These are phyloP conservation scores for Bugulina stolonifera DNA, from an alignment of 2,888 invertebrate genomes.

Conservation along the genomic window DNA sequence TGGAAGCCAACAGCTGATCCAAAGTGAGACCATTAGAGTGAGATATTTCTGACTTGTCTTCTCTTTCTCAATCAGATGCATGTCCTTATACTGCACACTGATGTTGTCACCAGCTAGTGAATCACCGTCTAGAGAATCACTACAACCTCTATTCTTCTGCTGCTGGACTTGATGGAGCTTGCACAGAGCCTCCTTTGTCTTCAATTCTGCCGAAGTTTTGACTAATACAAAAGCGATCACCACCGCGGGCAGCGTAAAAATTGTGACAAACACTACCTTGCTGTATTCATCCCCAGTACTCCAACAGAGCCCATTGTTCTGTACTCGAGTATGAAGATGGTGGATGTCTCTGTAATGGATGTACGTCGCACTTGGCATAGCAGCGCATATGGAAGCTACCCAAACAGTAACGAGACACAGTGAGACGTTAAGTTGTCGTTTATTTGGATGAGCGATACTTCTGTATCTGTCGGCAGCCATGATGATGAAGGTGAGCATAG, in stretches of 20 bases:
- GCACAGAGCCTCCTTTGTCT: conserved; percentile 34
- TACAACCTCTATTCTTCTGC: background rate
- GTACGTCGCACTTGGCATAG: conserved; percentile 68
- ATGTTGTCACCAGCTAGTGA: background rate
- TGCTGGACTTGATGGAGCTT: background rate
- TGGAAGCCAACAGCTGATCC: conserved; percentile 65
- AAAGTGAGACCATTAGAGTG: conserved; percentile 63
- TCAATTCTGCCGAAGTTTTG: conserved; percentile 62
- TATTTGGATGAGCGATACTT: conserved; percentile 62
- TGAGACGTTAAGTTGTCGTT: conserved; percentile 62
- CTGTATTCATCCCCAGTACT: conserved; percentile 42
- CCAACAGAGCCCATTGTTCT: conserved; percentile 46
- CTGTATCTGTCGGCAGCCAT: conserved; percentile 67
- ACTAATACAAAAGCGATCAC: conserved; percentile 64
- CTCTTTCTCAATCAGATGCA: conserved; percentile 55
- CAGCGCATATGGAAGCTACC: conserved; percentile 66
- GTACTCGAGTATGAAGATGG: conserved; percentile 50
- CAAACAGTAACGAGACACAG: conserved; percentile 67
- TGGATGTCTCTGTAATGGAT: conserved; percentile 66
- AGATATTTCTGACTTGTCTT: conserved; percentile 65
- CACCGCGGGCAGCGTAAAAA: conserved; percentile 60
- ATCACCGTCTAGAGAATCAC: background rate
- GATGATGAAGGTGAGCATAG: conserved; percentile 65
- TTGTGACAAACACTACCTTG: conserved; percentile 47
- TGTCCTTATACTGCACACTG: background rate